Percentiles rank a stretch among this genome's conserved stretches.
Conservation (phyloP, 2,113 vertebrate genomes). For the Chascanopsetta lugubris region DNA sequence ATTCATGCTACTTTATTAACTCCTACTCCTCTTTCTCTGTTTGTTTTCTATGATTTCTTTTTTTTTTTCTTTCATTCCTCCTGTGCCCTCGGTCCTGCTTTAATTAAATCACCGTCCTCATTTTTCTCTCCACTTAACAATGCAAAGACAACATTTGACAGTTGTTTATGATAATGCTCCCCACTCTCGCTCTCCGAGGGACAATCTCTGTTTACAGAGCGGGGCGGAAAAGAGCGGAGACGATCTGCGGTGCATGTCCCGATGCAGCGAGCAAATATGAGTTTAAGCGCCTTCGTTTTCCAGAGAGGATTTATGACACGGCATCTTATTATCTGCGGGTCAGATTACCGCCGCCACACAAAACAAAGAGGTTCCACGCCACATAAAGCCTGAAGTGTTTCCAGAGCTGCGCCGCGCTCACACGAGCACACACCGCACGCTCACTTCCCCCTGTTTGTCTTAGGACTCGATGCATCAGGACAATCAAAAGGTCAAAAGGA, state of each 20-base stretch:
- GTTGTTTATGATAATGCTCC: conserved; percentile 66
- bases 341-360: conserved; percentile 56
- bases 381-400: conserved; percentile 68
- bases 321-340: conserved; percentile 67
- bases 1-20: conserved; percentile 40
- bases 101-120: conserved; percentile 65
- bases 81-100: conserved; percentile 40
- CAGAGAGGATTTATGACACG: conserved; percentile 66
- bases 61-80: conserved; percentile 37
- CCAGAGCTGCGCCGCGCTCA: conserved; percentile 43
- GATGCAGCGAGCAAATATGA: conserved; percentile 63
- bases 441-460: conserved; percentile 43
- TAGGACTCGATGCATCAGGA: conserved; percentile 46
- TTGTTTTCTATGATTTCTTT: too few relatives aligned
- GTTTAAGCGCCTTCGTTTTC: conserved; percentile 65
- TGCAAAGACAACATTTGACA: conserved; percentile 66
- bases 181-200: conserved; percentile 55
- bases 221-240: conserved; percentile 27
- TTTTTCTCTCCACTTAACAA: conserved; percentile 55
- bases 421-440: conserved; percentile 34
- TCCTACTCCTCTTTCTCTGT: conserved; percentile 11
- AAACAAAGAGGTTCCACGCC: conserved; percentile 66
- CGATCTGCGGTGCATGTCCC: conserved; percentile 54
- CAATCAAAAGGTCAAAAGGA: conserved; percentile 68
- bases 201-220: conserved; percentile 65